Conservation (phyloP, 2,888 invertebrate genomes). For the Tipula helvola region DNA sequence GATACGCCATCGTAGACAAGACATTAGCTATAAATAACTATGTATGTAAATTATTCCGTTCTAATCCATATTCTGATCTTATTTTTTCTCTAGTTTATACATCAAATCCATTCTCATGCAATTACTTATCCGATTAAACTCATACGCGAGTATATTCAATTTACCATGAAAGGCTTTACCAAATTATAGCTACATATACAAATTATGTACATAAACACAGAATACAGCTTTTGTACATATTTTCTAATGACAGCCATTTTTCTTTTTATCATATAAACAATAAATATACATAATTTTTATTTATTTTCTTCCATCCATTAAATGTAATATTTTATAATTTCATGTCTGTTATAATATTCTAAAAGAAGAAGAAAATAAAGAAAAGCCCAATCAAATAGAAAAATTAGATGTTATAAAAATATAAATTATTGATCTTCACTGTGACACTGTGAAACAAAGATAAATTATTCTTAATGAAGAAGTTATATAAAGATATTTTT, state of each 20-base stretch:
- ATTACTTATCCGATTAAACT: conserved; percentile 4
- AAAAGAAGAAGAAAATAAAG: background rate
- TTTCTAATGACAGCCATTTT: background rate
- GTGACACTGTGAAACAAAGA: conserved; percentile 4
- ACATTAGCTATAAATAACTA: background rate
- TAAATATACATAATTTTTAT: conserved; percentile 4
- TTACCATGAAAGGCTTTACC: background rate
- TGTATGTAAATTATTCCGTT: background rate
- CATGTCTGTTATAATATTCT: background rate
- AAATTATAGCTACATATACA: background rate
- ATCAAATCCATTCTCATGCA: background rate
- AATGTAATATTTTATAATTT: conserved; percentile 4
- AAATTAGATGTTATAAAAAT: conserved; percentile 4
- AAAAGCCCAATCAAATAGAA: background rate
- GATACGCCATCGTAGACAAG: background rate
- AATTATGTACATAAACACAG: background rate
- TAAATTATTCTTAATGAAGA: conserved; percentile 4
- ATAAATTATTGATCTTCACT: background rate
- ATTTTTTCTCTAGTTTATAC: background rate
- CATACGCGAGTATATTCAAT: background rate
- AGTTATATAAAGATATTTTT: background rate
- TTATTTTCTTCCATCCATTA: background rate
- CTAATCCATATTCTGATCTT: conserved; percentile 4
- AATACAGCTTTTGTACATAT: background rate
- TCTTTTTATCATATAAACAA: background rate